Percentiles rank a stretch among this genome's conserved stretches.
phyloP scores from a whole-genome alignment of 1,140 invertebrate species.

The Drosophila setifemur region DNA sequence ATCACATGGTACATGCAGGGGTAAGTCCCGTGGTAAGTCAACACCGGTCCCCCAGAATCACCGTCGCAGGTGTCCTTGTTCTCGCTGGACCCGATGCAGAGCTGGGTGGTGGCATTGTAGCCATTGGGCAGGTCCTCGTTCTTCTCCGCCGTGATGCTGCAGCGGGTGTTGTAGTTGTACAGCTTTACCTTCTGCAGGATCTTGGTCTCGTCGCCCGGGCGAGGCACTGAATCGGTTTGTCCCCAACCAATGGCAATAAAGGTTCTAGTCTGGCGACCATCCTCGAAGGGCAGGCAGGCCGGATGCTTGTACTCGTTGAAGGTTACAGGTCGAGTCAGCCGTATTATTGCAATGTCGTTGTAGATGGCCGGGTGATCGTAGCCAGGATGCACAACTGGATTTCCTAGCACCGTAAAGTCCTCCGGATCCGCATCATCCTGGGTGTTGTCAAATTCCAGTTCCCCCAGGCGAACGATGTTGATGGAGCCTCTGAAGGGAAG shows the following conservation, averaged over 20 bases:
- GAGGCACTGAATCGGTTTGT: constrained; percentile 15
- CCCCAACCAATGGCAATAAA: constrained; percentile 64
- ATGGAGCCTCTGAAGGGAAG: constrained; percentile 17
- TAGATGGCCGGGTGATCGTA: constrained; percentile 34
- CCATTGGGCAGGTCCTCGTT: constrained; percentile 80
- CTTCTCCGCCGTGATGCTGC: constrained; percentile 49
- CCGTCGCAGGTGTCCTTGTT: constrained; percentile 82
- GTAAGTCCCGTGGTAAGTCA: constrained; percentile 44
- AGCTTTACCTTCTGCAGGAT: constrained; percentile 83
- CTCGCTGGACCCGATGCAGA: constrained; percentile 87
- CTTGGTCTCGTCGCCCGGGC: constrained; percentile 20
- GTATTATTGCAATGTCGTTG: constrained; percentile 58
- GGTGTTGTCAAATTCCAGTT: constrained; percentile 50
- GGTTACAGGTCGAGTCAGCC: constrained; percentile 20
- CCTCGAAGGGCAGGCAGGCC: constrained; percentile 51
- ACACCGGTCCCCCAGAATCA: constrained; percentile 73
- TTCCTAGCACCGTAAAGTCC: constrained; percentile 34
- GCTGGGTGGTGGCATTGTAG: constrained; percentile 83
- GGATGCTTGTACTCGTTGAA: constrained; percentile 64
- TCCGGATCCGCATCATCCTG: constrained; percentile 58
- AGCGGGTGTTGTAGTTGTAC: constrained; percentile 51
- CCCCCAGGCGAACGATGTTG: constrained; percentile 58
- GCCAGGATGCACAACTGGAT: constrained; percentile 31
- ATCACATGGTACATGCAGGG: constrained; percentile 69
- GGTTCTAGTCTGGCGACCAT: constrained; percentile 7